Conservation (phyloP, 2,113 vertebrate genomes). For the Chlamydotis undulata region DNA sequence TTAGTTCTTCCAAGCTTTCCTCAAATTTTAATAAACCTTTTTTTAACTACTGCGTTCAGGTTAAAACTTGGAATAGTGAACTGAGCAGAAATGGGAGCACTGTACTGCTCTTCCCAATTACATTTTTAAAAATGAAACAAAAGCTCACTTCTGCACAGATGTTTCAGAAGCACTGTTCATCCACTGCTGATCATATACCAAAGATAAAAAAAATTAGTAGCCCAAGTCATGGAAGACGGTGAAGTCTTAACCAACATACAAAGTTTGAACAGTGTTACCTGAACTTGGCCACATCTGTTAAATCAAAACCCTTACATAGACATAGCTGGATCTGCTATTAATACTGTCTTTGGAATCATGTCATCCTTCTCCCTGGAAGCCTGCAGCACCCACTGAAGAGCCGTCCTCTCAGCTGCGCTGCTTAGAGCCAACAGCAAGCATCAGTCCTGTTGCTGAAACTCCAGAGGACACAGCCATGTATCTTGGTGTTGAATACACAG, state of each 20-base stretch:
- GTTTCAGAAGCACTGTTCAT: not conserved
- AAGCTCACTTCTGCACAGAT: not conserved
- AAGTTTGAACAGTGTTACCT: too few relatives aligned
- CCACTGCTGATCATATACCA: fast-evolving
- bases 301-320: fast-evolving
- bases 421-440: fast-evolving
- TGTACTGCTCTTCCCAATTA: not conserved
- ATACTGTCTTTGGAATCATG: too few relatives aligned
- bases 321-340: too few relatives aligned
- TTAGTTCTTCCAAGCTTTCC: not conserved
- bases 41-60: not conserved
- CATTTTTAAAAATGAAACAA: not conserved
- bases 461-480: fast-evolving
- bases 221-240: not conserved
- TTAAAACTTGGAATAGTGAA: not conserved
- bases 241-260: not conserved
- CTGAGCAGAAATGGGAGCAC: not conserved
- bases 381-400: not conserved
- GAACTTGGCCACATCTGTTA: not conserved
- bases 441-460: too few relatives aligned
- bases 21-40: not conserved
- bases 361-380: fast-evolving
- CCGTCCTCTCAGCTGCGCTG: fast-evolving
- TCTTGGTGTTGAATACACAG: not conserved
- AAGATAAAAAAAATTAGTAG: not conserved